Conservation (phyloP, 2,888 invertebrate genomes). For the Vesta saturnalis region DNA sequence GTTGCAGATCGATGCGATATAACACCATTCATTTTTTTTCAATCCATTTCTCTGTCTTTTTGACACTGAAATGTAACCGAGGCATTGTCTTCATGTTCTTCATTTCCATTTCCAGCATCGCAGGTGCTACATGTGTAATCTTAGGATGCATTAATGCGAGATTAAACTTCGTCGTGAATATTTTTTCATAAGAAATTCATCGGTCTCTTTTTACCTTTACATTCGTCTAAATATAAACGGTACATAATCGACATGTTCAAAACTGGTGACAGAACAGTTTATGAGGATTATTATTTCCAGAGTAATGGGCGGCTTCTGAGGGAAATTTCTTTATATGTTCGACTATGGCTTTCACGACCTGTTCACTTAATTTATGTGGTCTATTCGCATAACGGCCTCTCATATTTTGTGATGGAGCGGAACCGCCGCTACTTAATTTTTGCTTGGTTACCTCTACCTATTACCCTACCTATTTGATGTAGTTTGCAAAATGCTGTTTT, state of each 20-base stretch:
- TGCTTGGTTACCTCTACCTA: not conserved
- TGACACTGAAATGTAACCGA: not conserved
- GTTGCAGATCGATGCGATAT: not conserved
- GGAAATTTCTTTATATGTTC: not conserved
- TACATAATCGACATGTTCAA: slow-evolving; percentile 2
- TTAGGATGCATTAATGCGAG: not conserved
- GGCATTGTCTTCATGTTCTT: slow-evolving; percentile 2
- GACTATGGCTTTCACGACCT: not conserved
- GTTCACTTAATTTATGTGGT: not conserved
- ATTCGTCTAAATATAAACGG: not conserved
- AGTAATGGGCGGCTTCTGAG: no score
- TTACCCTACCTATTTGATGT: not conserved
- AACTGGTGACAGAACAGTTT: no score
- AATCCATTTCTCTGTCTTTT: slow-evolving; percentile 6
- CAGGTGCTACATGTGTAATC: slow-evolving; percentile 1
- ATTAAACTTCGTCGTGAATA: slow-evolving; percentile 3
- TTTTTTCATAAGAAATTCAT: no score
- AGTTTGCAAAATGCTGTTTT: no score
- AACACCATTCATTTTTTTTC: not conserved
- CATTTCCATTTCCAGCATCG: slow-evolving; percentile 5
- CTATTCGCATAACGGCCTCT: not conserved
- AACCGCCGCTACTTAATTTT: not conserved
- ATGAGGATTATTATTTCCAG: no score
- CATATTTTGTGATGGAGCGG: not conserved
- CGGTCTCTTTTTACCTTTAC: not conserved